Conservation (phyloP, 2,888 invertebrate species). For the Calliscelio sp. region DNA sequence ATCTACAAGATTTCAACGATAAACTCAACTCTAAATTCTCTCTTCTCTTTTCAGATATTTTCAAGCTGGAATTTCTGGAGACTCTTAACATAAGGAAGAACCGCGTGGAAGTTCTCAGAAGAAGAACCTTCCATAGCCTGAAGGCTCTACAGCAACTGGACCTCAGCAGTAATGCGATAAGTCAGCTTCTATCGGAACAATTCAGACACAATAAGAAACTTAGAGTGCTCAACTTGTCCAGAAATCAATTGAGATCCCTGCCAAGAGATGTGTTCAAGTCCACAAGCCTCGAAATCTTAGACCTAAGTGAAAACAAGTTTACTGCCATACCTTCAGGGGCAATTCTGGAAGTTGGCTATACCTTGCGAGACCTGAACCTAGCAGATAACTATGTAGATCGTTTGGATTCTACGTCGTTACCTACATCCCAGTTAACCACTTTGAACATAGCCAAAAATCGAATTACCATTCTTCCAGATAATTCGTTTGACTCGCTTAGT, state of each 20-base stretch:
- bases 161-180: slow-evolving; percentile 91
- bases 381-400: slow-evolving; percentile 94
- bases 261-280: slow-evolving; percentile 93
- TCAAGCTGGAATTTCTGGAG: slow-evolving; percentile 89
- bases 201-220: slow-evolving; percentile 92
- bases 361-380: slow-evolving; percentile 92
- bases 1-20: too few species aligned
- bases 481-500: slow-evolving; percentile 94
- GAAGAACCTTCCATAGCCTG: slow-evolving; percentile 92
- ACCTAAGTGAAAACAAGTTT: slow-evolving; percentile 92
- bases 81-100: slow-evolving; percentile 92
- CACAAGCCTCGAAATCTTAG: slow-evolving; percentile 92
- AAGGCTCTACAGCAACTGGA: slow-evolving; percentile 92
- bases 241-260: slow-evolving; percentile 91
- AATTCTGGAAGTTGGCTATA: slow-evolving; percentile 92
- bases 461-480: slow-evolving; percentile 94
- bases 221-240: slow-evolving; percentile 90
- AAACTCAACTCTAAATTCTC: too few species aligned
- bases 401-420: slow-evolving; percentile 94
- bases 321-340: slow-evolving; percentile 93
- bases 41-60: slow-evolving; percentile 89
- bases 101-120: slow-evolving; percentile 90
- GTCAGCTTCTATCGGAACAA: slow-evolving; percentile 92
- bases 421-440: slow-evolving; percentile 92
- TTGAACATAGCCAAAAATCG: slow-evolving; percentile 93